phyloP scores from a whole-genome alignment of 2,888 invertebrate genomes.

The Eurois occulta region DNA sequence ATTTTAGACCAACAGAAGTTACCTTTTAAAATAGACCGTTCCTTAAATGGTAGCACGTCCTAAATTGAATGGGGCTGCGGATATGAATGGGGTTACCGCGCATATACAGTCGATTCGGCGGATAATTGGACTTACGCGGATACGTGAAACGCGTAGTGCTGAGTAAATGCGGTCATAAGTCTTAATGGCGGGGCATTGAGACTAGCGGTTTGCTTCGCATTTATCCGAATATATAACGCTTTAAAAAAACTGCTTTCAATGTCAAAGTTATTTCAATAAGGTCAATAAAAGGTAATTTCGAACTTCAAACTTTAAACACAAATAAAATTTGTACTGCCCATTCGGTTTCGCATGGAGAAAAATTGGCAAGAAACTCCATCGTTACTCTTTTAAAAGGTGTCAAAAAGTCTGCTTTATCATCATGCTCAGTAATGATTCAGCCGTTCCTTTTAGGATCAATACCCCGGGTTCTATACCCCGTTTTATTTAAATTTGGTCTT shows the following conservation, averaged over 20 bases:
- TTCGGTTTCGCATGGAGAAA: neutral
- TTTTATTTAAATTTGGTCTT: neutral
- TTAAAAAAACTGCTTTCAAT: neutral
- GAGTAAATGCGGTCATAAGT: slow-evolving; percentile 65
- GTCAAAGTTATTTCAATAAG: neutral
- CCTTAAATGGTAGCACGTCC: slow-evolving; percentile 44
- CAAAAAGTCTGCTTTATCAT: neutral
- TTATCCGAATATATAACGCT: neutral
- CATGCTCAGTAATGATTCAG: neutral
- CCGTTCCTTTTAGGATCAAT: neutral
- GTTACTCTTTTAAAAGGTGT: too few relatives aligned
- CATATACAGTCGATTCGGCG: slow-evolving; percentile 66
- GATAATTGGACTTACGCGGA: slow-evolving; percentile 74
- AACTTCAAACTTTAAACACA: neutral
- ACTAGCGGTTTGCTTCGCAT: slow-evolving; percentile 12
- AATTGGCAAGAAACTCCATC: neutral
- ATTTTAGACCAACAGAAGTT: slow-evolving; percentile 21
- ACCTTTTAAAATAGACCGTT: slow-evolving; percentile 14
- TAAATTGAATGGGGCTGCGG: slow-evolving; percentile 54
- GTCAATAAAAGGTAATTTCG: neutral
- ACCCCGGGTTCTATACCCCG: neutral
- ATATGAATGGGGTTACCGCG: slow-evolving; percentile 66
- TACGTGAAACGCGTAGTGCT: slow-evolving; percentile 64
- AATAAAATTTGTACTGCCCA: neutral
- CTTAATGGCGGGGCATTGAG: slow-evolving; percentile 53